Conservation (phyloP, 2,888 invertebrate species). For the Nymphalis c-album region DNA sequence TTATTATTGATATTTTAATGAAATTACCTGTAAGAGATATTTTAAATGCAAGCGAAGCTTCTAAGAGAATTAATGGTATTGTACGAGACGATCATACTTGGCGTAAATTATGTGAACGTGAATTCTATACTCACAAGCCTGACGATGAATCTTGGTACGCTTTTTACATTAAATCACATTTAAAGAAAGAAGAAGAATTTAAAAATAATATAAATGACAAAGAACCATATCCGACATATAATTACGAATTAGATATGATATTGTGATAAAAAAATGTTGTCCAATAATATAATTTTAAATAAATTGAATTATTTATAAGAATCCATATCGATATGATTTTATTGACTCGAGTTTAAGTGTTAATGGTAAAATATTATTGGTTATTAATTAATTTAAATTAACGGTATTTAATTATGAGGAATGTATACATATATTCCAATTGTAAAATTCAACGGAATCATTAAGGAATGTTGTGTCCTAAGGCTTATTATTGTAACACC, state of each 20-base stretch:
- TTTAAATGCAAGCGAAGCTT: slow-evolving; percentile 48
- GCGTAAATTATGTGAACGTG: slow-evolving; percentile 49
- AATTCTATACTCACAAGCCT: slow-evolving; percentile 46
- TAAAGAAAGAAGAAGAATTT: slow-evolving; percentile 8
- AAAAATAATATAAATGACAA: background rate
- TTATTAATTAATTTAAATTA: too few species aligned
- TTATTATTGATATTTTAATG: slow-evolving; percentile 48
- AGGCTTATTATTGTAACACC: too few species aligned
- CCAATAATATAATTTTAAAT: background rate
- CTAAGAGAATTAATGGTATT: slow-evolving; percentile 47
- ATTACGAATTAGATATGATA: too few species aligned
- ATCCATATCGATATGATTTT: too few species aligned
- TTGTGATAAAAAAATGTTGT: background rate
- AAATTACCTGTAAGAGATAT: slow-evolving; percentile 46
- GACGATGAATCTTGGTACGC: slow-evolving; percentile 41
- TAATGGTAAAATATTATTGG: too few species aligned
- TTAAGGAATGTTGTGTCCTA: too few species aligned
- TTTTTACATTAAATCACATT: slow-evolving; percentile 47
- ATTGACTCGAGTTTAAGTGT: too few species aligned
- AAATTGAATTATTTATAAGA: background rate
- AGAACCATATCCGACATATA: too few species aligned
- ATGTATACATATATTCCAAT: too few species aligned
- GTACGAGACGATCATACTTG: slow-evolving; percentile 49
- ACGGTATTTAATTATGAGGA: too few species aligned
- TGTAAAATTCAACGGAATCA: too few species aligned